Conservation (phyloP, 2,888 invertebrate genomes). For the Scaptodrosophila latifasciaeformis region DNA sequence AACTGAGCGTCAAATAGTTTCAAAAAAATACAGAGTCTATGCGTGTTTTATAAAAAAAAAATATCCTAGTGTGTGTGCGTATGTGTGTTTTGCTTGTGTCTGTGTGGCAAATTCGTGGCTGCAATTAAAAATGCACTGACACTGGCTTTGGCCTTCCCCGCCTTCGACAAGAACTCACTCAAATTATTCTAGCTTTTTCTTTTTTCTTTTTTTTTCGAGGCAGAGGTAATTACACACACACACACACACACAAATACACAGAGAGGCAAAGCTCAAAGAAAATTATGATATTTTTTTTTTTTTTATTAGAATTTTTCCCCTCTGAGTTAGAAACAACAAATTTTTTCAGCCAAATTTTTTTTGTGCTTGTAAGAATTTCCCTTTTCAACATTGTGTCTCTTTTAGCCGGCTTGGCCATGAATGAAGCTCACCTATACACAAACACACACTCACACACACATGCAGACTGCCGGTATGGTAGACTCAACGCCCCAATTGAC, state of each 20-base stretch:
- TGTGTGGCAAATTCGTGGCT: conserved; percentile 30
- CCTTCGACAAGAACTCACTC: conserved; percentile 3
- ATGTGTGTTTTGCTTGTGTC: conserved; percentile 4
- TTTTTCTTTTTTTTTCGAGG: no score
- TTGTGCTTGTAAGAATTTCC: conserved; percentile 56
- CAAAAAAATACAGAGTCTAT: no score
- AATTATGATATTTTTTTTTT: conserved; percentile 42
- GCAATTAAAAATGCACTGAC: conserved; percentile 65
- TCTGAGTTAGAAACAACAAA: no score
- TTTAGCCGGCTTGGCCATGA: conserved; percentile 62
- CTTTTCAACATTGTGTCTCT: no score
- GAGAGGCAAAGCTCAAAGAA: conserved; percentile 21
- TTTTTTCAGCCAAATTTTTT: conserved; percentile 50
- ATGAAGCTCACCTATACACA: conserved; percentile 52
- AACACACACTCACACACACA: background rate
- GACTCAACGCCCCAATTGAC: no score
- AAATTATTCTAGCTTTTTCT: no score
- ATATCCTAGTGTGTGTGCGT: background rate
- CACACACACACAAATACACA: no score
- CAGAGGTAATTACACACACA: no score
- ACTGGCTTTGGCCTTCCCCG: conserved; percentile 36
- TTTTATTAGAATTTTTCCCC: background rate
- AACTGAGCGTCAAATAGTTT: conserved; percentile 24
- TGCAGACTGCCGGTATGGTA: conserved; percentile 3
- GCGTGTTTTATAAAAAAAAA: no score